These are phyloP conservation scores for Cynopterus brachyotis DNA, from an alignment of 2,113 vertebrate genomes.

Conservation along the genomic window DNA sequence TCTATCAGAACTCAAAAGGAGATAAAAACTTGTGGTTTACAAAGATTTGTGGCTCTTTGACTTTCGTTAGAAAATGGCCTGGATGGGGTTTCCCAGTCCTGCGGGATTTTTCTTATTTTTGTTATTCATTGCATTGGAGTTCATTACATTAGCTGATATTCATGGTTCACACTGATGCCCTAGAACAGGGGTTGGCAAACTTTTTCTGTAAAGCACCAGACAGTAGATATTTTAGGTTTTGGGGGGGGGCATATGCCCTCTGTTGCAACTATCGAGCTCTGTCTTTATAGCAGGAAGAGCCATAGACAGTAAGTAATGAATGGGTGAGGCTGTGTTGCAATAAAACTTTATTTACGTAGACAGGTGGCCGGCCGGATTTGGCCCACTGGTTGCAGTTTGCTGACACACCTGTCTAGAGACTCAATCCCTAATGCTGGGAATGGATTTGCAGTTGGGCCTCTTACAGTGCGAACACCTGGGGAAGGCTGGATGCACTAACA, in stretches of 20 bases:
- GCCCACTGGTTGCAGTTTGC: neutral
- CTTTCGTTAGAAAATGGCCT: neutral
- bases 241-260: neutral
- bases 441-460: neutral
- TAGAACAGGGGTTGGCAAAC: neutral
- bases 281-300: neutral
- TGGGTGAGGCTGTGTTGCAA: neutral
- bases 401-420: neutral
- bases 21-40: neutral
- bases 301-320: neutral
- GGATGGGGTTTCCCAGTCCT: neutral
- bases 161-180: neutral
- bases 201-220: neutral
- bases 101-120: neutral
- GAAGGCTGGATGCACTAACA: accelerated
- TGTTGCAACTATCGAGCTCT: neutral
- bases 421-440: neutral
- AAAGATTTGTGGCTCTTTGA: neutral
- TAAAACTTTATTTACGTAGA: constrained; percentile 33
- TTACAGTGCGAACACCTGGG: neutral
- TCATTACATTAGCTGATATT: neutral
- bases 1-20: neutral
- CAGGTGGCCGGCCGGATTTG: neutral
- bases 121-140: neutral
- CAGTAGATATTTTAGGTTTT: neutral